Conservation (phyloP, 1,140 invertebrate species). For the Popillia japonica region DNA sequence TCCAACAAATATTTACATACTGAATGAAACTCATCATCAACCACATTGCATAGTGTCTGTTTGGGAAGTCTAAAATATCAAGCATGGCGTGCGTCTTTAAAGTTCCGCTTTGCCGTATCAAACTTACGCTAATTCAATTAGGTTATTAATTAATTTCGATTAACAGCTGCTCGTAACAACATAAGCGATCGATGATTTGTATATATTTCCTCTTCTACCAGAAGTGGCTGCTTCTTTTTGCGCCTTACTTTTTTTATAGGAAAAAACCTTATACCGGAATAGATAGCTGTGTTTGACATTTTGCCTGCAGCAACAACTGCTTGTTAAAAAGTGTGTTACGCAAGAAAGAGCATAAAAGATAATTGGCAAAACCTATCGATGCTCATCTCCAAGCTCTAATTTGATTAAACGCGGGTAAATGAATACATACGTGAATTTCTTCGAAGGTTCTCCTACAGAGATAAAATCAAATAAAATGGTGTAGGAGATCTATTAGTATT, state of each 20-base stretch:
- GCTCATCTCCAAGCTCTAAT: conserved; percentile 15
- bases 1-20: background rate
- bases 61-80: conserved; percentile 18
- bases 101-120: conserved; percentile 20
- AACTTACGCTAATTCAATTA: conserved; percentile 22
- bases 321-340: conserved; percentile 20
- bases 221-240: background rate
- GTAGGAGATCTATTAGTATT: too few species aligned
- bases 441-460: too few species aligned
- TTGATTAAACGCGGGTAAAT: background rate
- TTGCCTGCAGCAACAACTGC: background rate
- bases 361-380: conserved; percentile 31
- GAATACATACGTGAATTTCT: too few species aligned
- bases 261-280: background rate
- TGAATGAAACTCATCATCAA: background rate
- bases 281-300: conserved; percentile 1
- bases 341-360: conserved; percentile 19
- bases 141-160: conserved; percentile 27
- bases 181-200: conserved; percentile 12
- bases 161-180: conserved; percentile 3
- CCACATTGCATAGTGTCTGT: background rate
- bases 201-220: background rate
- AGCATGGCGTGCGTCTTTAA: background rate
- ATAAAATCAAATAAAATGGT: too few species aligned
- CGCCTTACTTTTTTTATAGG: background rate